Conservation (phyloP, 2,888 invertebrate genomes). For the Mamestra brassicae region DNA sequence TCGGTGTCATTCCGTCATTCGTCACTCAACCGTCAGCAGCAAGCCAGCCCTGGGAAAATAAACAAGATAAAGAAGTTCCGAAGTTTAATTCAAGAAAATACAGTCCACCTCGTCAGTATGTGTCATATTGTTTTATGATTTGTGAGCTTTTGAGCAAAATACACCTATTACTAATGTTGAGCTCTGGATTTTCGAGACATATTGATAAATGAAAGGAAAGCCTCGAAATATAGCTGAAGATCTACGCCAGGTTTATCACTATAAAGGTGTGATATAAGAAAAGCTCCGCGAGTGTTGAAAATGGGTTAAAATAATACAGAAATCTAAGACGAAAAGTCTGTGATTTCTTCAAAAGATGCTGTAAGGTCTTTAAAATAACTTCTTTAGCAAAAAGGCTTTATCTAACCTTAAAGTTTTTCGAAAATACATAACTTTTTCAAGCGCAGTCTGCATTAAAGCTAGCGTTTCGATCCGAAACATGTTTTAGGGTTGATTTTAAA, state of each 20-base stretch:
- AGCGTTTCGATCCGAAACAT: background rate
- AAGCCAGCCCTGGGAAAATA: too few species aligned
- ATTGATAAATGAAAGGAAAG: background rate
- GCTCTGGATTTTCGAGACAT: background rate
- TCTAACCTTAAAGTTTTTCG: background rate
- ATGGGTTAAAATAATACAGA: background rate
- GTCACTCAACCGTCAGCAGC: too few species aligned
- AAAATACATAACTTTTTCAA: constrained; percentile 1
- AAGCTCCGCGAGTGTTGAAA: background rate
- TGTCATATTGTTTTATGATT: background rate
- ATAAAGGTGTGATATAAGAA: background rate
- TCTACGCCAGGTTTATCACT: too few species aligned
- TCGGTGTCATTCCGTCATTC: too few species aligned
- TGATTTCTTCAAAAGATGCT: background rate
- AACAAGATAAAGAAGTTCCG: too few species aligned
- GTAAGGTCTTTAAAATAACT: background rate
- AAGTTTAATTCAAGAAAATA: too few species aligned
- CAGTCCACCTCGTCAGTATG: too few species aligned
- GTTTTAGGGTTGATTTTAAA: constrained; percentile 57
- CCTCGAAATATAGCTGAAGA: too few species aligned
- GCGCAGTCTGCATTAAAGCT: background rate
- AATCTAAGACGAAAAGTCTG: background rate
- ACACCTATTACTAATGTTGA: background rate
- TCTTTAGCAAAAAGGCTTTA: background rate
- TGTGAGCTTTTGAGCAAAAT: background rate